Conservation (phyloP, 1,140 invertebrate species). For the Sminthurides bifidus region DNA sequence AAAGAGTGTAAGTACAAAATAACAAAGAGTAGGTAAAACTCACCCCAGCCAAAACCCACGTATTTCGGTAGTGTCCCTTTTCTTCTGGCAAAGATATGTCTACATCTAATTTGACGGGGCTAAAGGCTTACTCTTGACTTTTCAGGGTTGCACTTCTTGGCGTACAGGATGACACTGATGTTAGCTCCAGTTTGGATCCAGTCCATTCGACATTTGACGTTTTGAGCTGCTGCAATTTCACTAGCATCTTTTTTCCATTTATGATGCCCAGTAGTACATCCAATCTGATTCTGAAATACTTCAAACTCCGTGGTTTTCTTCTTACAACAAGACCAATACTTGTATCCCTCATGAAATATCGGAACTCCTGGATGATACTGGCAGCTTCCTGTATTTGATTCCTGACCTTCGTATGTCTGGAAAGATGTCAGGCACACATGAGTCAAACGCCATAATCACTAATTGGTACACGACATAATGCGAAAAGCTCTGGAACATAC, state of each 20-base stretch:
- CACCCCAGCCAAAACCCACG: background rate
- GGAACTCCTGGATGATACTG: conserved; percentile 76
- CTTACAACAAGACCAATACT: conserved; percentile 95
- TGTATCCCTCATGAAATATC: conserved; percentile 95
- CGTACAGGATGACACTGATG: conserved; percentile 77
- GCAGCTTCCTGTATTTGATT: conserved; percentile 46
- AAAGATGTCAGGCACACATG: background rate
- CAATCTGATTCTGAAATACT: conserved; percentile 73
- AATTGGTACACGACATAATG: background rate
- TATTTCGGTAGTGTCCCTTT: conserved; percentile 53
- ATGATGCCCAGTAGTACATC: conserved; percentile 70
- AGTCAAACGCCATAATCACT: conserved; percentile 62
- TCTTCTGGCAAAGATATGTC: conserved; percentile 69
- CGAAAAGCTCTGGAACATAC: conserved; percentile 64
- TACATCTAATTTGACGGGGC: conserved; percentile 66
- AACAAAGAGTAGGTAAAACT: background rate
- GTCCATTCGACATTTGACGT: conserved; percentile 71
- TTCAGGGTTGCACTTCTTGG: conserved; percentile 74
- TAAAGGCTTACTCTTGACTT: conserved; percentile 63
- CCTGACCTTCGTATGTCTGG: conserved; percentile 20
- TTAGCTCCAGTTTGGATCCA: conserved; percentile 79
- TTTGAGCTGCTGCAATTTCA: conserved; percentile 35
- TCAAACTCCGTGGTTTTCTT: conserved; percentile 89
- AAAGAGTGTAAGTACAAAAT: too few relatives aligned
- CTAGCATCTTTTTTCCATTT: conserved; percentile 57